Conservation (phyloP, 2,113 vertebrate species). For the Coturnix japonica region DNA sequence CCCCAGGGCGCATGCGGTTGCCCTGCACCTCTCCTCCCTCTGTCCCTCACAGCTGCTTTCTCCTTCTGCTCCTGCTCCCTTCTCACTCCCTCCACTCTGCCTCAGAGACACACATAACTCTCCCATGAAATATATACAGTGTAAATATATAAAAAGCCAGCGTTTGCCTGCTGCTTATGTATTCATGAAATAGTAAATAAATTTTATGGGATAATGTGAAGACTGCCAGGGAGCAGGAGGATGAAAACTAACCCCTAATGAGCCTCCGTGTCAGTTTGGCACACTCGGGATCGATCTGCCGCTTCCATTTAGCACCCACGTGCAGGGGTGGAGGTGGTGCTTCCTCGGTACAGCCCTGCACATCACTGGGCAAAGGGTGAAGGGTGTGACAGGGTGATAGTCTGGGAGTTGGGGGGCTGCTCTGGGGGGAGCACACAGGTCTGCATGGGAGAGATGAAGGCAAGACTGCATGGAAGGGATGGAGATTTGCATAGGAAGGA, state of each 20-base stretch:
- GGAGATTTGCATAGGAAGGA: background rate
- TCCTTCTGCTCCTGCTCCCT: constrained; percentile 71
- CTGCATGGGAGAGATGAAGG: background rate
- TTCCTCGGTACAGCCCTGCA: background rate
- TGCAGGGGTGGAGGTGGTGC: background rate
- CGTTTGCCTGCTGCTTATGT: constrained; percentile 87
- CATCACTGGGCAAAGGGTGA: background rate
- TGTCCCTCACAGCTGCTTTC: constrained; percentile 66
- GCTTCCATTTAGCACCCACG: constrained; percentile 55
- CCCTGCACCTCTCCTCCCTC: background rate
- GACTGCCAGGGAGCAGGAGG: constrained; percentile 84
- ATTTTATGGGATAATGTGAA: constrained; percentile 89
- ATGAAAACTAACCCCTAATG: constrained; percentile 83
- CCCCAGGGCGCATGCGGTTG: background rate
- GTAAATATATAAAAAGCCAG: constrained; percentile 87
- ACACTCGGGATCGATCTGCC: constrained; percentile 78
- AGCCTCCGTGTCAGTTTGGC: constrained; percentile 76
- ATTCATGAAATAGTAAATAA: constrained; percentile 91
- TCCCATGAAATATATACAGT: constrained; percentile 86
- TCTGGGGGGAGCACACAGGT: background rate
- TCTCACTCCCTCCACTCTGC: constrained; percentile 73
- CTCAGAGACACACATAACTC: constrained; percentile 83
- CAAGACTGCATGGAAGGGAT: background rate
- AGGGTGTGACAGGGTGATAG: fast-evolving
- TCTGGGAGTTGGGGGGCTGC: fast-evolving